Evolutionary conservation across 2,888 invertebrate genomes (phyloP).

Genomic region (Drosophila hamatofila): DNA sequence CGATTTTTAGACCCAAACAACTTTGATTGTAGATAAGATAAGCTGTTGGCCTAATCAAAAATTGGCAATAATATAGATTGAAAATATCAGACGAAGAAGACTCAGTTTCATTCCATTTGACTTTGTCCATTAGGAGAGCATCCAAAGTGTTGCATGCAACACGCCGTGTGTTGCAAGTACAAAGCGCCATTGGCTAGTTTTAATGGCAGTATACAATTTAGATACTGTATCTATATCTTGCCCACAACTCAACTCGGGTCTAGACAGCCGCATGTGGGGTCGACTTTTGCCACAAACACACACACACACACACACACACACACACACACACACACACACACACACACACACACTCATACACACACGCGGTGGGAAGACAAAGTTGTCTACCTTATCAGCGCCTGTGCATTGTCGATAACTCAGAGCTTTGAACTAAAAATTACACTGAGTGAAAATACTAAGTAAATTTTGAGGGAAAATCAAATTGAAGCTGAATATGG

Average conservation of each 20-base stretch:
- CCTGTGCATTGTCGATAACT: conserved; percentile 51
- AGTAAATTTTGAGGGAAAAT: too few species aligned
- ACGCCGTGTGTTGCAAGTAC: conserved; percentile 3
- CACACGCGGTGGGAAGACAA: neutral
- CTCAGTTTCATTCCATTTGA: neutral
- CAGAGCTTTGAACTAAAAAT: conserved; percentile 22
- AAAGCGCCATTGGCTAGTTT: conserved; percentile 5
- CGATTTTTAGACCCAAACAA: too few species aligned
- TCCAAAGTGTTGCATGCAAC: conserved; percentile 7
- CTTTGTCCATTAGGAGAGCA: neutral
- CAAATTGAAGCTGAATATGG: too few species aligned
- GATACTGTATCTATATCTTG: conserved; percentile 5
- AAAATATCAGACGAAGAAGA: neutral
- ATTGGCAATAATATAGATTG: neutral
- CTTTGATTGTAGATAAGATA: conserved; percentile 4
- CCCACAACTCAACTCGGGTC: conserved; percentile 3
- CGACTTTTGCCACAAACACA: neutral
- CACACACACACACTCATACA: too few species aligned
- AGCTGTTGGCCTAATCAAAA: neutral
- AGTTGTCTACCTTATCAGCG: conserved; percentile 52
- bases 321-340: neutral
- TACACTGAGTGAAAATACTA: conserved; percentile 2
- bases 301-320: neutral
- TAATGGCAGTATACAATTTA: conserved; percentile 17
- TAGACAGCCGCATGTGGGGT: conserved; percentile 25